Evolutionary conservation across 37 sponge, comb jelly and placozoan genomes (phyloP), one percentile per base, ranked within the genome.

Genomic region (Petrosia ficiformis): DNA sequence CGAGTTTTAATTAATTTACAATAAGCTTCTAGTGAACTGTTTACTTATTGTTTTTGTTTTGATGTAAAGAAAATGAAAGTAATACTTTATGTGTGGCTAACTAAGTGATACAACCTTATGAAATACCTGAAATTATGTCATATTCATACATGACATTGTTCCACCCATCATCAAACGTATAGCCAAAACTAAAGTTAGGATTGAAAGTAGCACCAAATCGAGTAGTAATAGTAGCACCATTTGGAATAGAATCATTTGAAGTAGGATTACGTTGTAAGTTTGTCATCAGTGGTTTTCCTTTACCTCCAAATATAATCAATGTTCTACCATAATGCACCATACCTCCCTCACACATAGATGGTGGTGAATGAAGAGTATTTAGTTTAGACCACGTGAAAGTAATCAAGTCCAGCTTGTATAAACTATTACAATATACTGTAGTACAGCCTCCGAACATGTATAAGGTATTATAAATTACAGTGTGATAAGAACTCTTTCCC

Each of bases 361-460:
- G 63, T 26, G 63, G 5, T 5, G 5, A 6, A n/a, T 5, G 26
- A 61, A 6, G 26, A 61, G 11, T 29, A 24, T 8, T 6, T 8
- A n/a, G 63, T n/a, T 61, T 22, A 26, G 11, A 5, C 63, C 63
- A 61, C n/a, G 11, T 61, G 63, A n/a, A 61, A 26, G 63, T 61
- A n/a, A 26, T n/a, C 14, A 61, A 29, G 28, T 61, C 28, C 5
- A 61, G 26, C 28, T 11, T 5, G n/a, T 61, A 61, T 8, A 61
- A 22, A n/a, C 28, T 22, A 5, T 61, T 61, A n/a, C 63, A 26
- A n/a, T 26, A 61, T n/a, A 29, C 28, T 6, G 5, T 28, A 61
- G 11, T 61, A n/a, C n/a, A n/a, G n/a, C 63, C 63, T 25, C 63
- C 63, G n/a, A 61, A 61, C 63, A 61, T 5, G 63, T 61, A 61